Percentiles rank a stretch among this genome's conserved stretches.
These are phyloP conservation scores for Eulemur albifrons DNA, from an alignment of 2,797 vertebrate species.

Conservation along the genomic window DNA sequence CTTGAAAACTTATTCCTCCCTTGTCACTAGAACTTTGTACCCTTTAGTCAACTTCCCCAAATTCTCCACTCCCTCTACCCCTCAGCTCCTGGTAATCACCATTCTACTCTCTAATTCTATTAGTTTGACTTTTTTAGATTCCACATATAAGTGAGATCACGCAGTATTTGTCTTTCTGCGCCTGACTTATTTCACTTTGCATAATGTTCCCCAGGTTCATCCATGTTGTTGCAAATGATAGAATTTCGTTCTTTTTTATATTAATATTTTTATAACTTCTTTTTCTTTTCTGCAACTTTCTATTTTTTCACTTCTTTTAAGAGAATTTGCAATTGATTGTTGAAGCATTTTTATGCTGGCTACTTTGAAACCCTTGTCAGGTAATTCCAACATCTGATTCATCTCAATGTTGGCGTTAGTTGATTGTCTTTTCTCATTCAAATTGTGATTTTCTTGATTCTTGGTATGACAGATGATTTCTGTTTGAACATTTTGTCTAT, in stretches of 20 bases:
- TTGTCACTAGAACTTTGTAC: neutral
- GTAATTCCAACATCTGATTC: neutral
- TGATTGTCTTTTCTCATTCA: neutral
- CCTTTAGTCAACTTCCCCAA: neutral
- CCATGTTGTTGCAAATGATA: neutral
- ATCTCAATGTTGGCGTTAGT: neutral
- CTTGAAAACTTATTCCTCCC: neutral
- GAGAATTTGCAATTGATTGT: neutral
- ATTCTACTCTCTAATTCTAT: neutral
- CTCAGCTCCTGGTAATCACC: neutral
- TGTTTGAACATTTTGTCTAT: neutral
- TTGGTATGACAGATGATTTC: neutral
- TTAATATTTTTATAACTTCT: neutral
- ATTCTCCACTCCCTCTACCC: neutral
- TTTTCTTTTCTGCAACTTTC: neutral
- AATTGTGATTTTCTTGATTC: neutral
- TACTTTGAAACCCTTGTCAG: neutral
- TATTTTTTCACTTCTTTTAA: neutral
- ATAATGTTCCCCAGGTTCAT: neutral
- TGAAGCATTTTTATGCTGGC: neutral
- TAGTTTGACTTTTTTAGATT: neutral
- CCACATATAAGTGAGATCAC: neutral
- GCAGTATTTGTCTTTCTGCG: neutral
- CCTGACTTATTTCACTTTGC: neutral
- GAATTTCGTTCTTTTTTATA: neutral